Evolutionary conservation across 2,888 invertebrate genomes (phyloP).

Genomic region (Epistrophe eligans): DNA sequence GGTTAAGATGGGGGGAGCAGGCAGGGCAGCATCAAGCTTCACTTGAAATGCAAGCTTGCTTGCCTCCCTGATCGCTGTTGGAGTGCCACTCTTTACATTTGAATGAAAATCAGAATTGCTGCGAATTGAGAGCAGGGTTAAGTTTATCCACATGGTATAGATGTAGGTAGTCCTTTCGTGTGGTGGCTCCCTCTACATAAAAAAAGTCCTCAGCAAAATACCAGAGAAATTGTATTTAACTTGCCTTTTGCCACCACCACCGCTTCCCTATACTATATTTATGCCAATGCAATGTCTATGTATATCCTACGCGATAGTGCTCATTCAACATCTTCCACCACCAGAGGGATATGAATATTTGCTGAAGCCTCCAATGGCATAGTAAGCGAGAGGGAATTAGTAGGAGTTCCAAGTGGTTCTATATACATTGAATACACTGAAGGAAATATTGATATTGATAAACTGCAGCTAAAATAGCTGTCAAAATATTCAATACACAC

Average conservation of each 20-base stretch:
- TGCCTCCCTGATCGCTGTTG: slow-evolving; percentile 31
- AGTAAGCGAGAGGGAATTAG: slow-evolving; percentile 8
- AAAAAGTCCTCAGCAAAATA: slow-evolving; percentile 15
- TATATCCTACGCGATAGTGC: slow-evolving; percentile 16
- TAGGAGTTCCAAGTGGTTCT: slow-evolving; percentile 34
- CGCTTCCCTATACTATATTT: neutral
- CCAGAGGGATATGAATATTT: slow-evolving; percentile 58
- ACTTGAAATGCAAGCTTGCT: slow-evolving; percentile 12
- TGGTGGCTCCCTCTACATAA: slow-evolving; percentile 9
- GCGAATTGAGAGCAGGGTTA: slow-evolving; percentile 73
- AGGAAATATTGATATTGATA: neutral
- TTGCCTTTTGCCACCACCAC: slow-evolving; percentile 21
- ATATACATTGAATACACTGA: neutral
- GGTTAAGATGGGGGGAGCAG: slow-evolving; percentile 42
- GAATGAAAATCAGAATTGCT: slow-evolving; percentile 73
- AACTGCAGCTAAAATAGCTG: too few relatives aligned
- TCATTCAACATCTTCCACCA: slow-evolving; percentile 34
- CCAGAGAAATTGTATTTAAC: slow-evolving; percentile 64
- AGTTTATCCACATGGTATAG: slow-evolving; percentile 63
- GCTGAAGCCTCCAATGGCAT: slow-evolving; percentile 32
- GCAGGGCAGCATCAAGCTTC: neutral
- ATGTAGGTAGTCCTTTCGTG: slow-evolving; percentile 5
- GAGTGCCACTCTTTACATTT: slow-evolving; percentile 62
- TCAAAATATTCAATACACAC: too few relatives aligned
- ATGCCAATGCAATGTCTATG: slow-evolving; percentile 14